phyloP scores from a whole-genome alignment of 2,888 invertebrate species.

The Latrodectus hesperus region DNA sequence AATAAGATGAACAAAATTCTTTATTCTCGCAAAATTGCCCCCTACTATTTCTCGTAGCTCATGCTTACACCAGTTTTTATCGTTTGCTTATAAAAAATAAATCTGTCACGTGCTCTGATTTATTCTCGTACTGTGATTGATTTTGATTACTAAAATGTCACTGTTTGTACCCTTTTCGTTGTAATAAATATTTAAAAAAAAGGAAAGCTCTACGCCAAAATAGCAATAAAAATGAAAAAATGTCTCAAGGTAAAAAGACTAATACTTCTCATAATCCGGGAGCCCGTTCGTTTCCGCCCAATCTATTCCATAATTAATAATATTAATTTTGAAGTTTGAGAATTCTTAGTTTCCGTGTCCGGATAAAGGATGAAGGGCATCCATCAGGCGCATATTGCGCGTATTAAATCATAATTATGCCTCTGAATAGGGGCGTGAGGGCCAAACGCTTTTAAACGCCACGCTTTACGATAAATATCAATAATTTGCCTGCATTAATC shows the following conservation, averaged over 20 bases:
- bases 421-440: conserved; percentile 33
- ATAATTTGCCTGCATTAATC: conserved; percentile 66
- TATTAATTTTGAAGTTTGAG: conserved; percentile 64
- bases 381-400: conserved; percentile 63
- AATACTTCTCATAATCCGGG: conserved; percentile 38
- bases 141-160: too few species aligned
- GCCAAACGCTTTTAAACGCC: conserved; percentile 62
- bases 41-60: too few species aligned
- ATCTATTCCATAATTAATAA: conserved; percentile 66
- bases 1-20: too few species aligned
- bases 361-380: conserved; percentile 57
- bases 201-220: not conserved
- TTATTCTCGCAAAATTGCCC: too few species aligned
- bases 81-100: too few species aligned
- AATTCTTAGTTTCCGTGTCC: conserved; percentile 49
- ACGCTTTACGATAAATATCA: conserved; percentile 69
- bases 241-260: conserved; percentile 27
- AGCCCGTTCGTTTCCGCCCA: conserved; percentile 50
- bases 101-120: too few species aligned
- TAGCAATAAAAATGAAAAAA: not conserved
- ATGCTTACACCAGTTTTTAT: too few species aligned
- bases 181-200: not conserved
- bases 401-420: conserved; percentile 69
- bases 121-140: too few species aligned
- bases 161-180: too few species aligned